Evolutionary conservation across 2,797 vertebrate genomes (phyloP).

Genomic region (Lithobates sylvaticus): DNA sequence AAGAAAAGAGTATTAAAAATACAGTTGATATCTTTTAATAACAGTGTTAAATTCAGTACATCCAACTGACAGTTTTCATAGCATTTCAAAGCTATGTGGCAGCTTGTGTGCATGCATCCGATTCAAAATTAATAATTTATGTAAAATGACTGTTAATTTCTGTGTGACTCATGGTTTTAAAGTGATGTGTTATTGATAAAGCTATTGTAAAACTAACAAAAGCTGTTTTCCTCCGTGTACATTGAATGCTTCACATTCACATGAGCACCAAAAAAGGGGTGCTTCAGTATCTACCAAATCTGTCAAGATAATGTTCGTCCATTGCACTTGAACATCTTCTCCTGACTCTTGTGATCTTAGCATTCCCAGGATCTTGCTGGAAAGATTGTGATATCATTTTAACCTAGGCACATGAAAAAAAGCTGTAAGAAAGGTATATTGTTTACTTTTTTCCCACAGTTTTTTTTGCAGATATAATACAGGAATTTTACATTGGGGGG

Average conservation of each 20-base stretch:
- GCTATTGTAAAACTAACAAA: neutral
- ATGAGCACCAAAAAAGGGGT: neutral
- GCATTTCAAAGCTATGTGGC: neutral
- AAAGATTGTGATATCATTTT: no score
- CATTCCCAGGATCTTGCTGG: no score
- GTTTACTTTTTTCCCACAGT: no score
- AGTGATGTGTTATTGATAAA: neutral
- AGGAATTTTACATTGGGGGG: no score
- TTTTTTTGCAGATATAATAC: no score
- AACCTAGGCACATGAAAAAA: no score
- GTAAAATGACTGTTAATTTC: neutral
- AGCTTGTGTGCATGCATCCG: neutral
- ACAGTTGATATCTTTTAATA: slow-evolving; percentile 9
- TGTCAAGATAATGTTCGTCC: neutral
- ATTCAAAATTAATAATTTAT: neutral
- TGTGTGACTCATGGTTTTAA: neutral
- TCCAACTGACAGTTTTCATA: slow-evolving; percentile 4
- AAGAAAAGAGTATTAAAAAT: neutral
- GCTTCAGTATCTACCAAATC: neutral
- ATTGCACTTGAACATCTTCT: neutral
- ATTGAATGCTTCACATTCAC: no score
- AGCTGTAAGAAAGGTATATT: no score
- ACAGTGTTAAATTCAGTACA: neutral
- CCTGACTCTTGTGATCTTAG: neutral
- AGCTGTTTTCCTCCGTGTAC: neutral